Conservation (phyloP, 2,113 vertebrate species). For the Nesoenas mayeri region DNA sequence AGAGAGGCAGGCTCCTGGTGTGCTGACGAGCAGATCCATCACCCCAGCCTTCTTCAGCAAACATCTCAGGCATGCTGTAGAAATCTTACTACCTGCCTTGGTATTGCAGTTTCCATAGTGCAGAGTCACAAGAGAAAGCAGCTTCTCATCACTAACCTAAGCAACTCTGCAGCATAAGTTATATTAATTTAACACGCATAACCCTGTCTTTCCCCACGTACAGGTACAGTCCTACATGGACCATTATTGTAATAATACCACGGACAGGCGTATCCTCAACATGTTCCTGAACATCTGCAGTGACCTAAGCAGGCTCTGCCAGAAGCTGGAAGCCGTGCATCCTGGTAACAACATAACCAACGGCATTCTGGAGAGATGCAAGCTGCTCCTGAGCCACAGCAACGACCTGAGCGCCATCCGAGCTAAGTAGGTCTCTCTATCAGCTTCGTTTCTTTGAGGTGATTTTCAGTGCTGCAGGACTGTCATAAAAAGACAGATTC, state of each 20-base stretch:
- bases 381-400: constrained; percentile 74
- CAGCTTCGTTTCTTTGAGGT: not conserved
- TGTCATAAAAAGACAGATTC: not conserved
- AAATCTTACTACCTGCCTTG: accelerated
- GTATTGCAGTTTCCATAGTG: not conserved
- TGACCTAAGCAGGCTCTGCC: constrained; percentile 69
- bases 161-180: not conserved
- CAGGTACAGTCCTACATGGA: constrained; percentile 82
- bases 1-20: not conserved
- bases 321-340: constrained; percentile 58
- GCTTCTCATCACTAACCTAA: not conserved
- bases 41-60: not conserved
- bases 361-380: constrained; percentile 72
- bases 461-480: not conserved
- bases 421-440: constrained; percentile 74
- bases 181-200: accelerated
- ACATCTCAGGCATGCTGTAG: not conserved
- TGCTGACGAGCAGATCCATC: not conserved
- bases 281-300: constrained; percentile 79
- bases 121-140: not conserved
- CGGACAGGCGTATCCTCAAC: constrained; percentile 73
- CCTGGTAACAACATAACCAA: not conserved
- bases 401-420: constrained; percentile 75
- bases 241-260: constrained; percentile 76
- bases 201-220: not conserved